Evolutionary conservation across 2,113 vertebrate genomes (phyloP), one percentile per base, ranked within the genome.

Genomic region (Dunckerocampus dactyliophorus): DNA sequence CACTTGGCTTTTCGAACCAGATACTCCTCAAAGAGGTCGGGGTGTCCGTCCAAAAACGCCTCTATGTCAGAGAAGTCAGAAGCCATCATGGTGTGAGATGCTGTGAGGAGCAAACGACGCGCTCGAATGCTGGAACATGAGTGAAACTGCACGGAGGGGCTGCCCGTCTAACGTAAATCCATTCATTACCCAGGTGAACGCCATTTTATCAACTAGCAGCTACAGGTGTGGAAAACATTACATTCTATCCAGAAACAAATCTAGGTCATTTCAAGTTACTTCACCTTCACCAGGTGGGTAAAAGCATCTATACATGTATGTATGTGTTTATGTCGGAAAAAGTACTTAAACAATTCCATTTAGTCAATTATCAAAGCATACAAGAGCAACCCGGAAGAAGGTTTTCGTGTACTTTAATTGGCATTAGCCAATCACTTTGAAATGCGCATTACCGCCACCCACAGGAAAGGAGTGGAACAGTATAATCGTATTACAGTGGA

Each of bases 1-100:
- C 84, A 85, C 67, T 87, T 89, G 8, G 89, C 88, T 63, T 89
- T 91, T 1, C 91, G 83, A 9, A 85, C 74, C 17, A 92, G 67
- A 53, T 92, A 92, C 57, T 91, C 85, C 82, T 92, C 89, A 45
- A 92, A 89, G 11, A 92, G 85, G 28, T 92, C 90, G 1, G 91
- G 91, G 49, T 92, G 89, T 52, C 88, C 70, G 67, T 92, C 91
- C 76, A 92, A 50, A 76, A 92, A 92, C 17, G 91, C 90, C 74
- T 92, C 91, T 20, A 92, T 65, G 16, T 91, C 91, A 21, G 89
- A 88, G 69, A 90, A 92, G 75, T 90, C 88, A 79, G 89, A 88
- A 8, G 87, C 72, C 61, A 88, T 87, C 91, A 92, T 91, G 61
- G 48, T 80, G 70, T 53, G 31, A 62, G 57, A 21, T 19, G 75